A percentile compares a stretch with the other conserved stretches of the same genome.
phyloP scores from a whole-genome alignment of 2,113 vertebrate genomes.

The Cebus imitator region DNA sequence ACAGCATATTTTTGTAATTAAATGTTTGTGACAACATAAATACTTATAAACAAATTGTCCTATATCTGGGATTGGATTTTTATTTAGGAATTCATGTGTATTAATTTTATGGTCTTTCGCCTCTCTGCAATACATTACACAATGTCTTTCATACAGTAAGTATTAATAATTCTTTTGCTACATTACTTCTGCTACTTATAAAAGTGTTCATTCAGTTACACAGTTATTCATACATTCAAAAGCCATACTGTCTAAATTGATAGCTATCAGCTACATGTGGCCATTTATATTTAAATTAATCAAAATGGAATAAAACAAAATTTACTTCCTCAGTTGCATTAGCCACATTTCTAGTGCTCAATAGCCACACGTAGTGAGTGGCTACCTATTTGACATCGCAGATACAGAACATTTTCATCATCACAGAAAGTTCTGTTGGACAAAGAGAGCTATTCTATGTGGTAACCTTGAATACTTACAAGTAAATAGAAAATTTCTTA shows the following conservation, averaged over 20 bases:
- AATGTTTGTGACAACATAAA: background rate
- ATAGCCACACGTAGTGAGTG: background rate
- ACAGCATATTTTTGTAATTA: background rate
- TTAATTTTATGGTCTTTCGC: background rate
- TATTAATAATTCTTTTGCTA: background rate
- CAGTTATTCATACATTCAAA: background rate
- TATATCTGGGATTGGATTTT: background rate
- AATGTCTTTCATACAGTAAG: background rate
- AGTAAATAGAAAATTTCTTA: background rate
- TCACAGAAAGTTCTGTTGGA: background rate
- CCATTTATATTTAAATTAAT: slow-evolving; percentile 17
- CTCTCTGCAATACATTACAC: background rate
- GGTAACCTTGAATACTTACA: background rate
- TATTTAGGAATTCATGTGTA: background rate
- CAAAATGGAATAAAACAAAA: slow-evolving; percentile 27
- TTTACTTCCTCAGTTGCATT: background rate
- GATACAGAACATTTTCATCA: background rate
- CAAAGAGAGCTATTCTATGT: background rate
- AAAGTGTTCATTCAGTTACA: slow-evolving; percentile 11
- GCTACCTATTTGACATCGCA: background rate
- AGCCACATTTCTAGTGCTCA: slow-evolving; percentile 1
- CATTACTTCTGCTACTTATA: background rate
- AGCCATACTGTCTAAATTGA: background rate
- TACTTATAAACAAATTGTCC: slow-evolving; percentile 17
- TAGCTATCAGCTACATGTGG: background rate